Evolutionary conservation across 1,140 invertebrate genomes (phyloP).

Genomic region (Bombus difficillimus): DNA sequence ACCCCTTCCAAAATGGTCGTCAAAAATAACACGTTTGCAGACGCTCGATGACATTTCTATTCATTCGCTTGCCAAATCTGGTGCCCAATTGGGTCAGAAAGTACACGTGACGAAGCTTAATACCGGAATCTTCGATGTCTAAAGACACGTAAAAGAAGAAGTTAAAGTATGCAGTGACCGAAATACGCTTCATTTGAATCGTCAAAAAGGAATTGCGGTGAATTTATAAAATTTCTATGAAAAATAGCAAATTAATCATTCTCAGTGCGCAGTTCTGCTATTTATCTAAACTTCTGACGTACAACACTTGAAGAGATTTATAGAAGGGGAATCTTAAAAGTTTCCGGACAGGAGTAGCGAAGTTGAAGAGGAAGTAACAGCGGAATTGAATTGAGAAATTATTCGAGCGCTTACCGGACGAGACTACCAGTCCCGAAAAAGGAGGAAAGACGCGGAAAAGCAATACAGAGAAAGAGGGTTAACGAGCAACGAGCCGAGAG

Average conservation of each 20-base stretch:
- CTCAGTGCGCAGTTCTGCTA: not conserved
- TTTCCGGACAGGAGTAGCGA: not conserved
- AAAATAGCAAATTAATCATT: not conserved
- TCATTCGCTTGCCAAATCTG: not conserved
- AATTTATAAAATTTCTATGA: not conserved
- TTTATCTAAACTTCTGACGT: not conserved
- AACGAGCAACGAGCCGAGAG: slow-evolving; percentile 43
- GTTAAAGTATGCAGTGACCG: too few species aligned
- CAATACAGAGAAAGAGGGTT: slow-evolving; percentile 36
- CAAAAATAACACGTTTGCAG: slow-evolving; percentile 48
- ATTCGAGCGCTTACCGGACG: not conserved
- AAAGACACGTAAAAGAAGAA: too few species aligned
- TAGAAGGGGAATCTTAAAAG: not conserved
- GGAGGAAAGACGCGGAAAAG: slow-evolving; percentile 32
- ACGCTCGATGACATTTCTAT: not conserved
- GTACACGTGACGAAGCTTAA: not conserved
- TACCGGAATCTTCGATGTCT: too few species aligned
- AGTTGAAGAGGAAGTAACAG: too few species aligned
- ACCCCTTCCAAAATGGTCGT: slow-evolving; percentile 30
- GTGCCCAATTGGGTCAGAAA: not conserved
- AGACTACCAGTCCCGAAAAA: not conserved
- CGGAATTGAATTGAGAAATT: slow-evolving; percentile 10
- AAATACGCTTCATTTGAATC: too few species aligned
- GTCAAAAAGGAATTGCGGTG: not conserved
- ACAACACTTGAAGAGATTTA: not conserved